These are phyloP conservation scores for Electrophaes corylata DNA, from an alignment of 2,888 invertebrate species.

Conservation along the genomic window DNA sequence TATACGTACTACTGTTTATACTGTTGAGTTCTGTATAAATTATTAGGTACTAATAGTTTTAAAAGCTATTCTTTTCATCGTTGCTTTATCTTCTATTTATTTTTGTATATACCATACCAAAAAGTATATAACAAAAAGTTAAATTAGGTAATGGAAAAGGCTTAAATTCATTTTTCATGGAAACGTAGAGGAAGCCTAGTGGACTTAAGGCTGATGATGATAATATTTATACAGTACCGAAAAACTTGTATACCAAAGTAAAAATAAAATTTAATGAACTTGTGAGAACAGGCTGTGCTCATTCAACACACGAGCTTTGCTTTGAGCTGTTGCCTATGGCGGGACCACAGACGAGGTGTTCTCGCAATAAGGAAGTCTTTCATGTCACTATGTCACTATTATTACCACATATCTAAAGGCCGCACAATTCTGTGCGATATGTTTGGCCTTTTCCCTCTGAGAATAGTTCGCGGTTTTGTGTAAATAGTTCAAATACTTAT, in stretches of 20 bases:
- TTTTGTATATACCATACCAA: no score
- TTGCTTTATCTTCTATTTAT: no score
- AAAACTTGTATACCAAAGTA: background rate
- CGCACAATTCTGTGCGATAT: constrained; percentile 39
- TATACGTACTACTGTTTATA: no score
- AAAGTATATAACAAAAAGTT: no score
- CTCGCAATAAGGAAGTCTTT: constrained; percentile 45
- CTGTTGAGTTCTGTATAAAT: no score
- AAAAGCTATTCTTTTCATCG: no score
- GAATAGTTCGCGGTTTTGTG: constrained; percentile 30
- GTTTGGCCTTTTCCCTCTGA: constrained; percentile 39
- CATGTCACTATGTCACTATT: constrained; percentile 45
- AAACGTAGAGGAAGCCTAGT: no score
- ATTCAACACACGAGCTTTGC: constrained; percentile 44
- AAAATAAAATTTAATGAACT: background rate
- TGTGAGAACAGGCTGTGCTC: constrained; percentile 21
- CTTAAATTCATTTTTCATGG: no score
- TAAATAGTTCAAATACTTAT: constrained; percentile 35
- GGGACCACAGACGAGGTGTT: constrained; percentile 40
- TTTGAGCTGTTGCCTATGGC: constrained; percentile 46
- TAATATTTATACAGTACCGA: no score
- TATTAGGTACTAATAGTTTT: no score
- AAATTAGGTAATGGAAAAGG: no score
- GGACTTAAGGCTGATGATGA: no score
- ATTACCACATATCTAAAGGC: constrained; percentile 38